Evolutionary conservation across 2,888 invertebrate genomes (phyloP).

Genomic region (Stenotaenia linearis): DNA sequence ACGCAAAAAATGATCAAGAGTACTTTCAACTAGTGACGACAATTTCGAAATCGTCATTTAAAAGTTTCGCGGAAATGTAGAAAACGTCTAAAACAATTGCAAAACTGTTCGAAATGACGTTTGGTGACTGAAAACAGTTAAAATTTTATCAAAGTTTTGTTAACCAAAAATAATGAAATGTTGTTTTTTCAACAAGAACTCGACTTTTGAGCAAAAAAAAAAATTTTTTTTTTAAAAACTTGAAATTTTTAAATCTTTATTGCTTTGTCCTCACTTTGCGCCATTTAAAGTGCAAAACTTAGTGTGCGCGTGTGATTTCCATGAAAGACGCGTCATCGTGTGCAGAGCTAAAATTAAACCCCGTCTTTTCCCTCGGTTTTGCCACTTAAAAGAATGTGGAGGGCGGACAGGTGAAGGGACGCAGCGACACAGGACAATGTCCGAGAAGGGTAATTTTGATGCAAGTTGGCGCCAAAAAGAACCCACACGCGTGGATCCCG

Average conservation of each 20-base stretch:
- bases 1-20: neutral
- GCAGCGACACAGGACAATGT: constrained; percentile 17
- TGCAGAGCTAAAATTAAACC: constrained; percentile 19
- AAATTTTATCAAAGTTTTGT: too few relatives aligned
- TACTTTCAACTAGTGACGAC: neutral
- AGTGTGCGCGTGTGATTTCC: neutral
- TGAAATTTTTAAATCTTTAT: too few relatives aligned
- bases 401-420: constrained; percentile 12
- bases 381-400: neutral
- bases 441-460: constrained; percentile 6
- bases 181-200: too few relatives aligned
- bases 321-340: constrained; percentile 8
- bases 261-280: too few relatives aligned
- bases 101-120: too few relatives aligned
- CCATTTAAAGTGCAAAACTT: too few relatives aligned
- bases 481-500: constrained; percentile 5
- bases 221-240: neutral
- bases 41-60: neutral
- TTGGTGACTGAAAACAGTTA: neutral
- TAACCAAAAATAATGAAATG: too few relatives aligned
- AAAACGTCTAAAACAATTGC: too few relatives aligned
- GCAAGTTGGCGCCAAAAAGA: neutral
- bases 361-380: neutral
- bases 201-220: too few relatives aligned
- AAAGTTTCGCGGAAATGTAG: neutral